These are phyloP conservation scores for Ctenodactylus gundi DNA, from an alignment of 2,113 vertebrate species.

Conservation along the genomic window DNA sequence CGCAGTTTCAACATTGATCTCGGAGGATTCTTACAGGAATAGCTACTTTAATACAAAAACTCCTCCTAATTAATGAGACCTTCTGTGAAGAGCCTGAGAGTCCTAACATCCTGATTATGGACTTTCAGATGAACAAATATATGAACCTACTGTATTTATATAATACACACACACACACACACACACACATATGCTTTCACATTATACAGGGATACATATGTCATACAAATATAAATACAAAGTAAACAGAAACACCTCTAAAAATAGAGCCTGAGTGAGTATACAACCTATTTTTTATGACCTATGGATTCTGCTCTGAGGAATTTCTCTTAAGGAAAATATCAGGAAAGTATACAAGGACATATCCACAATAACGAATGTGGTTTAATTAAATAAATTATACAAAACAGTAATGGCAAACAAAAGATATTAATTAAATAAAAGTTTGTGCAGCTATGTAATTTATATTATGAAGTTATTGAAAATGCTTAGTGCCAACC, in stretches of 20 bases:
- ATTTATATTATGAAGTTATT: not conserved
- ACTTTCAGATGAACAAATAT: not conserved
- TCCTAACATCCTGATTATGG: not conserved
- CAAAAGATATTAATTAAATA: conserved; percentile 34
- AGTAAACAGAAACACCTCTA: not conserved
- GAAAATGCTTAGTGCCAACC: too few species aligned
- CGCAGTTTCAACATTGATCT: not conserved
- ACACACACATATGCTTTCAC: not conserved
- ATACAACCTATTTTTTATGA: not conserved
- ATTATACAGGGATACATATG: not conserved
- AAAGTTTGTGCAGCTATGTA: not conserved
- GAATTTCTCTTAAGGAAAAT: not conserved
- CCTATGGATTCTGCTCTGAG: not conserved
- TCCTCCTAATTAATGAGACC: not conserved
- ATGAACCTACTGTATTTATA: not conserved
- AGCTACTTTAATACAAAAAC: not conserved
- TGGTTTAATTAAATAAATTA: not conserved
- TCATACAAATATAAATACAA: not conserved
- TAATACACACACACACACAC: not conserved
- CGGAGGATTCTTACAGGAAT: not conserved
- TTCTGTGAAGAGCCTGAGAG: not conserved
- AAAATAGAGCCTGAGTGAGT: not conserved
- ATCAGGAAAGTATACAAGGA: not conserved
- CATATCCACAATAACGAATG: not conserved
- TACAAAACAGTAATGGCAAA: not conserved